These are phyloP conservation scores for Latrodectus geometricus DNA, from an alignment of 1,140 invertebrate genomes.

Conservation along the genomic window DNA sequence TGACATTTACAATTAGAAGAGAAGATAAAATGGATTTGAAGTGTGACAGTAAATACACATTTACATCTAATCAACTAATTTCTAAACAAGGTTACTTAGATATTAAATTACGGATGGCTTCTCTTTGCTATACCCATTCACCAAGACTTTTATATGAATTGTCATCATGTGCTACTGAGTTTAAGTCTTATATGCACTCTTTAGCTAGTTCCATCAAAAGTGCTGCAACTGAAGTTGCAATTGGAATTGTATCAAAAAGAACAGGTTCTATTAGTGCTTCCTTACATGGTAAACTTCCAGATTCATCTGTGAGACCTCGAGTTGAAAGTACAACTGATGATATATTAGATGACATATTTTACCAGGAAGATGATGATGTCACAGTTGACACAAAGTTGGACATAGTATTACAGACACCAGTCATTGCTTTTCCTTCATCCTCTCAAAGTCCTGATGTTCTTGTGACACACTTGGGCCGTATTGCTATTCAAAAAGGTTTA, in stretches of 20 bases:
- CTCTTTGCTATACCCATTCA: constrained; percentile 93
- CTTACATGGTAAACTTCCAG: constrained; percentile 37
- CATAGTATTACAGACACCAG: constrained; percentile 88
- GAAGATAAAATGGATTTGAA: constrained; percentile 4
- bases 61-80: not conserved
- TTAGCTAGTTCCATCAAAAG: constrained; percentile 85
- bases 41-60: not conserved
- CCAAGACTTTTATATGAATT: constrained; percentile 87
- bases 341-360: constrained; percentile 6
- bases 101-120: constrained; percentile 83
- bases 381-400: constrained; percentile 68
- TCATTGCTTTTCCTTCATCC: constrained; percentile 85
- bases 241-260: constrained; percentile 78
- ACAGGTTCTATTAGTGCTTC: constrained; percentile 47
- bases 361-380: constrained; percentile 26
- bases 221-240: constrained; percentile 93
- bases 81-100: constrained; percentile 68
- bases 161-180: constrained; percentile 81
- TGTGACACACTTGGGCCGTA: constrained; percentile 93
- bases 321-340: constrained; percentile 43
- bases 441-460: constrained; percentile 85
- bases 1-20: constrained; percentile 73
- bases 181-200: constrained; percentile 77
- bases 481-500: constrained; percentile 67
- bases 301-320: not conserved